A percentile compares a stretch with the other conserved stretches of the same genome.
These are phyloP conservation scores for Vulpes ferrilata DNA, from an alignment of 2,113 vertebrate species.

Conservation along the genomic window DNA sequence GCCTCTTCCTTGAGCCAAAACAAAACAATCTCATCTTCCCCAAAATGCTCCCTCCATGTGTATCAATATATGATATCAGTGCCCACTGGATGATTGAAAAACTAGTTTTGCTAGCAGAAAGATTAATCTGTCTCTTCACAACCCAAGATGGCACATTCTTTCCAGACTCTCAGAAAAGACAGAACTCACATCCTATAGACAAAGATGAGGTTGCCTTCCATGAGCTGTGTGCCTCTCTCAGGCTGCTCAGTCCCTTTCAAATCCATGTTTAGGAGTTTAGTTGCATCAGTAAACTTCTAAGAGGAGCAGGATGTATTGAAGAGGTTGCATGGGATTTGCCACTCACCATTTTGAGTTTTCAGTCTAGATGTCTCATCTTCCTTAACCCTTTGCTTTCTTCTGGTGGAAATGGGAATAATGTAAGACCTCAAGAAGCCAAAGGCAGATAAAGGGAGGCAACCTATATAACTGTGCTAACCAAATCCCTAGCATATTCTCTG, in stretches of 20 bases:
- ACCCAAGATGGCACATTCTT: background rate
- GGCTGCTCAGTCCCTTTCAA: background rate
- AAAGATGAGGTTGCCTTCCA: constrained; percentile 15
- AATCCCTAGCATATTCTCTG: background rate
- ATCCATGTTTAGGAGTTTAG: constrained; percentile 28
- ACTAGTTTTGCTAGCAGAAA: background rate
- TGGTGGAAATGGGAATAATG: background rate
- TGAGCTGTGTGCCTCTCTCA: background rate
- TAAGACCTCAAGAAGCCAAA: background rate
- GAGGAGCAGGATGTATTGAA: background rate
- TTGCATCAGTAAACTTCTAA: constrained; percentile 41
- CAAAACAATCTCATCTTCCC: background rate
- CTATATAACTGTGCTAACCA: background rate
- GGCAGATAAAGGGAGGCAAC: background rate
- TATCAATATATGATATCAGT: background rate
- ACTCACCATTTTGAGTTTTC: constrained; percentile 8
- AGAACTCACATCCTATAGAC: background rate
- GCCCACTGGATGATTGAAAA: background rate
- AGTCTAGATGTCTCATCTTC: background rate
- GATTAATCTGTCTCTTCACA: background rate
- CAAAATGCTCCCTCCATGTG: background rate
- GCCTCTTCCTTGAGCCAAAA: constrained; percentile 30
- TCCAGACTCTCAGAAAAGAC: background rate
- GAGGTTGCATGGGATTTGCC: background rate
- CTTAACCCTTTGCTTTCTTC: background rate